These are phyloP conservation scores for Melitaea cinxia DNA, from an alignment of 1,140 invertebrate species.

Conservation along the genomic window DNA sequence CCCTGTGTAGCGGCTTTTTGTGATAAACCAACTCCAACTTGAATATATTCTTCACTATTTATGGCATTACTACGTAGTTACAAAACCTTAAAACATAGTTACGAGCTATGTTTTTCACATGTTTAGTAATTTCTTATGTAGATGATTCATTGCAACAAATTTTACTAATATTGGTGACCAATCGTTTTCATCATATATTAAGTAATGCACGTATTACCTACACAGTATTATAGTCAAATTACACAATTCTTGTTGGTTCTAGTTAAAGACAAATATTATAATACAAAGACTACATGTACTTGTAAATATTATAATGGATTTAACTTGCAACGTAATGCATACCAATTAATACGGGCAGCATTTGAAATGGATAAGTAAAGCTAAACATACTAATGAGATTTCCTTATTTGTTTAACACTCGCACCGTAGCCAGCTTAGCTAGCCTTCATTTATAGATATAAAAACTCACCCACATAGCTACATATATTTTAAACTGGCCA, in stretches of 20 bases:
- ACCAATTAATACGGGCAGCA: conserved; percentile 12
- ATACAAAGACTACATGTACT: too few relatives aligned
- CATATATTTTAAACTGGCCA: too few relatives aligned
- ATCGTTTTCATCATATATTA: too few relatives aligned
- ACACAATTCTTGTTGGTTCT: too few relatives aligned
- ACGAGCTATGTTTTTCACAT: too few relatives aligned
- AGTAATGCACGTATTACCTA: too few relatives aligned
- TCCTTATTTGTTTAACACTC: neutral
- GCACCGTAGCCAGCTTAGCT: neutral
- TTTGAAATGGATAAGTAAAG: neutral
- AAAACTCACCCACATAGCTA: too few relatives aligned
- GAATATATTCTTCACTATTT: neutral
- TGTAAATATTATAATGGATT: conserved; percentile 15
- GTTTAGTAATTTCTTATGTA: too few relatives aligned
- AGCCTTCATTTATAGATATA: neutral
- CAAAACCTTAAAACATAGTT: neutral
- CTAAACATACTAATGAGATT: conserved; percentile 9
- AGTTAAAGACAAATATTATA: too few relatives aligned
- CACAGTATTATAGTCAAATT: too few relatives aligned
- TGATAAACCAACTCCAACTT: conserved; percentile 5
- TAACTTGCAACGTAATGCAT: conserved; percentile 10
- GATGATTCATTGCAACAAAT: too few relatives aligned
- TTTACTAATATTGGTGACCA: too few relatives aligned
- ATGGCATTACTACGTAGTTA: neutral
- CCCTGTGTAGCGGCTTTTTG: conserved; percentile 15